These are phyloP conservation scores for Margaritifera margaritifera DNA, from an alignment of 2,888 invertebrate species.

Conservation along the genomic window DNA sequence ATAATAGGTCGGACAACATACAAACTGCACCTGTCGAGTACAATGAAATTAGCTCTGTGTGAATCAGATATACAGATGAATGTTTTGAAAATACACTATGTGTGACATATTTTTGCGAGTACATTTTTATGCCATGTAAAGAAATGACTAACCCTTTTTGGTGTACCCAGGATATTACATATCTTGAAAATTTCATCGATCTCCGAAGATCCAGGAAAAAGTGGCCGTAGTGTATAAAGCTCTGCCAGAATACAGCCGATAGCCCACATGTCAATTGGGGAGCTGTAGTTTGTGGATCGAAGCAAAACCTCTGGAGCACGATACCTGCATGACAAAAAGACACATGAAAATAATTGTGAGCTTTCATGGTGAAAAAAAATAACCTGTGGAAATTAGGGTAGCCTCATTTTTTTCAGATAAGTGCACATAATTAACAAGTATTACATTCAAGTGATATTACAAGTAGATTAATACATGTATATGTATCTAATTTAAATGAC, in stretches of 20 bases:
- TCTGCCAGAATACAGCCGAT: slow-evolving; percentile 98
- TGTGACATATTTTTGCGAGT: neutral
- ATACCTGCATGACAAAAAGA: slow-evolving; percentile 79
- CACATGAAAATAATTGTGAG: neutral
- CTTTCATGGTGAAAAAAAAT: neutral
- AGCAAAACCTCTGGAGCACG: slow-evolving; percentile 94
- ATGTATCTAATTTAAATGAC: no score
- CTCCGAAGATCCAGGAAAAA: slow-evolving; percentile 97
- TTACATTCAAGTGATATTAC: neutral
- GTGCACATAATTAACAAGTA: neutral
- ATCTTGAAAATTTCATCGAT: slow-evolving; percentile 97
- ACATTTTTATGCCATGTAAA: neutral
- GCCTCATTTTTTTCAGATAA: neutral
- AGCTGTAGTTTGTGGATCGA: slow-evolving; percentile 95
- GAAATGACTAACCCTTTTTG: slow-evolving; percentile 81
- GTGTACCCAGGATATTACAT: slow-evolving; percentile 93
- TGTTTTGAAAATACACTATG: no score
- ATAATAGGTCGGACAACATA: no score
- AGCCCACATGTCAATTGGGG: slow-evolving; percentile 98
- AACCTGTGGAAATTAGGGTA: no score
- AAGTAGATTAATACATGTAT: no score
- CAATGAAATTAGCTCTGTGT: no score
- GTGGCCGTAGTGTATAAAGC: slow-evolving; percentile 92
- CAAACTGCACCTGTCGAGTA: no score
- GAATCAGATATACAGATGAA: no score